Base-by-base conservation (phyloP, 2,888 invertebrate genomes). In the Syritta pipiens region DNA sequence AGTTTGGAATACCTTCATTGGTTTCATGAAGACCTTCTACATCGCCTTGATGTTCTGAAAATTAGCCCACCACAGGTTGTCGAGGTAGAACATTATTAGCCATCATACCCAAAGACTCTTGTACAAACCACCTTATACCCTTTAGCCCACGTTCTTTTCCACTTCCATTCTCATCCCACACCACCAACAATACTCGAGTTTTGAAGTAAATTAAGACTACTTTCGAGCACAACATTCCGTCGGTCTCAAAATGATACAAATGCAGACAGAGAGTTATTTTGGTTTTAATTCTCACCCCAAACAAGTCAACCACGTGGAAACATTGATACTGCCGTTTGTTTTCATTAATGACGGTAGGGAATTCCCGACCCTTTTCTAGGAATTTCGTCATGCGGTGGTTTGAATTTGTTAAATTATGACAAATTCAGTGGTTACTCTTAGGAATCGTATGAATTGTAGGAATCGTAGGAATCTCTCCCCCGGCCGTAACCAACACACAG, bases 381-480 rank as follows among this genome's bases (percentile, higher is more conserved):
- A 42, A 55, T 55, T 55, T 42, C 19, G 7, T 19, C 17, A 19
- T 28, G 6, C n/a, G 5, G 55, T 19, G 40, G 55, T 22, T n/a
- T 55, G 19, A 14, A 42, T 10, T 28, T 28, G 26, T 40, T 55
- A 19, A 42, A 55, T 42, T 55, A 42, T 40, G 55, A 40, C 40
- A 55, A 55, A 42, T 42, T 40, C 26, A 42, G 40, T 55, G 55
- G 55, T 55, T 40, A n/a, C n/a, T n/a, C n/a, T n/a, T n/a, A n/a
- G n/a, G n/a, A n/a, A n/a, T n/a, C n/a, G n/a, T n/a, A n/a, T n/a
- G n/a, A n/a, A n/a, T n/a, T n/a, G n/a, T n/a, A n/a, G n/a, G n/a
- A n/a, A n/a, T n/a, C n/a, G n/a, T n/a, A n/a, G n/a, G n/a, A n/a
- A n/a, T n/a, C n/a, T n/a, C n/a, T n/a, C n/a, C n/a, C n/a, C n/a